Base-by-base conservation (phyloP, 2,888 invertebrate species). In the Linnaemya vulpina region DNA sequence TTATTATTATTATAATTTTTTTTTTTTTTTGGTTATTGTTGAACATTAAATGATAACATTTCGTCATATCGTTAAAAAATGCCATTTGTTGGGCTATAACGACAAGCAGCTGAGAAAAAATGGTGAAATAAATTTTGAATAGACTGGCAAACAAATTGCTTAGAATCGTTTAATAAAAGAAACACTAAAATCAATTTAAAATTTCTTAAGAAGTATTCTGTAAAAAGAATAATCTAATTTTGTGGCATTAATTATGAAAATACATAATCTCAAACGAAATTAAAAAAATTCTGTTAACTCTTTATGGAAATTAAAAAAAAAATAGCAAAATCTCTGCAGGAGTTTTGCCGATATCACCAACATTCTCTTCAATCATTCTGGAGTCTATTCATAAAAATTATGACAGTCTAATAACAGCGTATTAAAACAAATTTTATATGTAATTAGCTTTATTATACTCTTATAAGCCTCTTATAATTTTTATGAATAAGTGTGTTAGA, bases 31-130 rank as follows among this genome's bases (percentile, higher is more conserved):
- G 38, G 30, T 63, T 70, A 25, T 60, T 77, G 62, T 70, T 70
- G 49, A 51, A 78, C 81, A 85, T 74, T 78, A 80, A 84, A 86
- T 84, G 86, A 81, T 86, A 87, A 84, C 84, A 86, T 87, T 87
- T 86, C 86, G 83, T 87, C 84, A 87, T 87, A 87, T 86, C 86
- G 84, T 85, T 85, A 87, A 86, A 87, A 40, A 87, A 85, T 86
- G 81, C 83, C 79, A 84, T 79, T 84, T 84, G 83, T 65, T 75
- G 46, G 79, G 70, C 60, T 79, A 79, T 79, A 84, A 79, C 75
- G 79, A 71, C 83, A 84, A 79, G 5, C 65, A 78, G 62, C 68
- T 75, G 38, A 46, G 38, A 60, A 67, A 49, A 63, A 51, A 25
- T 30, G 20, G 8, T 35, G 13, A 58, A 55, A 65, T 20, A 55